Evolutionary conservation across 1,140 invertebrate species (phyloP).

Genomic region (silkworm (Bombyx mori)): ASM3026992v2 NC_085110.1:12441501-12442000

Average conservation of each 20-base stretch:
- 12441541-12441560: constrained; percentile 43
- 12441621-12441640: constrained; percentile 43
- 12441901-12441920: constrained; percentile 30
- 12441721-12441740: constrained; percentile 29
- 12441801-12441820: not conserved
- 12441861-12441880: constrained; percentile 28
- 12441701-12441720: constrained; percentile 29
- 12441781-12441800: constrained; percentile 6
- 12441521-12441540: constrained; percentile 36
- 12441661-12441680: constrained; percentile 53
- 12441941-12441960: constrained; percentile 13
- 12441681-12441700: constrained; percentile 57
- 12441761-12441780: constrained; percentile 22
- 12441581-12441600: constrained; percentile 51
- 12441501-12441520: constrained; percentile 33
- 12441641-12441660: constrained; percentile 52
- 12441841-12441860: constrained; percentile 18
- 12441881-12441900: constrained; percentile 33
- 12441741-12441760: constrained; percentile 27
- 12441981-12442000: not conserved
- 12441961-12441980: not conserved
- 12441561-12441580: constrained; percentile 49
- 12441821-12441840: constrained; percentile 20
- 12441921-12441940: constrained; percentile 4
- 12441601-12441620: constrained; percentile 34